Conservation (phyloP, 2,797 vertebrate species). For the Columba guinea region DNA sequence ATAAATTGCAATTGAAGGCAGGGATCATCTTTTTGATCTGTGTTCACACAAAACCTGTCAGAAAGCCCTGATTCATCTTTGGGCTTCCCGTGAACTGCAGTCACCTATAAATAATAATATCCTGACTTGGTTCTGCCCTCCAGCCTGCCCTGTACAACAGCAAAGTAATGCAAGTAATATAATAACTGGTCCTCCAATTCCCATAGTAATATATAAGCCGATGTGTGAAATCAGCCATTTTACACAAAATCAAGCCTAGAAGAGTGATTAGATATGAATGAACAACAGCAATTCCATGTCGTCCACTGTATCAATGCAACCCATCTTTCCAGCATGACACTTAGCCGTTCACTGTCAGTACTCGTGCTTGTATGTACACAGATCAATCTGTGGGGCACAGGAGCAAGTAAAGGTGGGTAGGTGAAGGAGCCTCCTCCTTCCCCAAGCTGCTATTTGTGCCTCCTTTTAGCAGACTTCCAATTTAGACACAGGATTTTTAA, state of each 20-base stretch:
- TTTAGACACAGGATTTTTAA: neutral
- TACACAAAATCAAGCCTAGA: neutral
- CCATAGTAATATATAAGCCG: neutral
- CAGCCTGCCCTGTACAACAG: neutral
- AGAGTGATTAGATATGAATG: neutral
- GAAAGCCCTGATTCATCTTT: neutral
- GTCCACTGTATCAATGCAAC: neutral
- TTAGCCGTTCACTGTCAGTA: neutral
- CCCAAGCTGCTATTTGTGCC: neutral
- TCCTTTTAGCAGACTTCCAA: neutral
- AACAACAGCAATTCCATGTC: neutral
- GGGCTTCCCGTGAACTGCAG: neutral
- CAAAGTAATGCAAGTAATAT: neutral
- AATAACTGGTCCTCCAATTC: neutral
- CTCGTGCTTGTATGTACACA: fast-evolving
- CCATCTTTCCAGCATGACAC: fast-evolving
- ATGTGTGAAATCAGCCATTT: neutral
- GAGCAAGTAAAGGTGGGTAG: neutral
- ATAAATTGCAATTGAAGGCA: neutral
- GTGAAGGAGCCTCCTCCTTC: neutral
- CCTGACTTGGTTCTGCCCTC: neutral
- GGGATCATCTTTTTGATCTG: neutral
- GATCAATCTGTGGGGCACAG: neutral
- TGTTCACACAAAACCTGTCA: neutral
- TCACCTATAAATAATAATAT: neutral